Evolutionary conservation across 1,140 invertebrate genomes (phyloP).

Genomic region (Aphaenogaster rudis): DNA sequence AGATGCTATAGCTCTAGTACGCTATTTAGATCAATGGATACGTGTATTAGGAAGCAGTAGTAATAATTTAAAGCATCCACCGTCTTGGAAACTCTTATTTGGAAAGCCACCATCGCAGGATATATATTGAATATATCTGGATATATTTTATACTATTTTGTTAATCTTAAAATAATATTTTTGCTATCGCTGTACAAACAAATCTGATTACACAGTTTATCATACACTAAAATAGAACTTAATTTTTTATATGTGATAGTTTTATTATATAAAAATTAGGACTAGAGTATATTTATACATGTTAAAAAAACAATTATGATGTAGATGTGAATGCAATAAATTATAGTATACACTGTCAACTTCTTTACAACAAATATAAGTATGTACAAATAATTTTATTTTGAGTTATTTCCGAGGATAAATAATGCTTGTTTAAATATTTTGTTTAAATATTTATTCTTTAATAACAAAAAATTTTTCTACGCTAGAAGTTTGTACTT

Average conservation of each 20-base stretch:
- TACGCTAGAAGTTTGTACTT: constrained; percentile 92
- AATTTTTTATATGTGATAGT: background rate
- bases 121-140: constrained; percentile 88
- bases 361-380: background rate
- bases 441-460: constrained; percentile 39
- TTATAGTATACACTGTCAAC: background rate
- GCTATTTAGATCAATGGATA: constrained; percentile 88
- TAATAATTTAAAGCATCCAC: constrained; percentile 85
- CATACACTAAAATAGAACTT: background rate
- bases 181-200: background rate
- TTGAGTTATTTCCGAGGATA: background rate
- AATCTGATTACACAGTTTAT: background rate
- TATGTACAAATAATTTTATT: constrained; percentile 2
- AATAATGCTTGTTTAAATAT: constrained; percentile 30
- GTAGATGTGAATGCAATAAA: constrained; percentile 3
- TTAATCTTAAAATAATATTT: constrained; percentile 31
- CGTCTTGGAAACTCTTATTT: constrained; percentile 90
- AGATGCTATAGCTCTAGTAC: constrained; percentile 89
- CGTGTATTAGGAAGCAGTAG: constrained; percentile 81
- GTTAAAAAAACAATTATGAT: background rate
- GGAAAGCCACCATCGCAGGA: constrained; percentile 88
- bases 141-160: constrained; percentile 36
- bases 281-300: constrained; percentile 1
- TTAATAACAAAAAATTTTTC: constrained; percentile 36
- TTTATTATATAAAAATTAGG: constrained; percentile 15